Conservation (phyloP, 2,113 vertebrate genomes). For the Gymnarchus niloticus region DNA sequence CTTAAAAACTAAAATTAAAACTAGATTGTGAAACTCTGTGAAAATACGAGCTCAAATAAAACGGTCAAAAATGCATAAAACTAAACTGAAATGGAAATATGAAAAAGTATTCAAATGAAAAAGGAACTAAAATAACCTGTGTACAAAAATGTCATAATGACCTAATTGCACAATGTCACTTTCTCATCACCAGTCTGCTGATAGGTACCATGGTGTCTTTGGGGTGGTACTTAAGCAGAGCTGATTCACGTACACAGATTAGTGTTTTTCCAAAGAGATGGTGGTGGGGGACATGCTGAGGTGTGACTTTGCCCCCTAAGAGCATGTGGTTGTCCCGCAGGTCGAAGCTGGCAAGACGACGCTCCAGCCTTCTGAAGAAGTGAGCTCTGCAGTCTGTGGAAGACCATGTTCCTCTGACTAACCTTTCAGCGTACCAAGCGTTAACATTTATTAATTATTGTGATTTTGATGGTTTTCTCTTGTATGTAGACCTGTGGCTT, state of each 20-base stretch:
- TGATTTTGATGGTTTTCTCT: constrained; percentile 87
- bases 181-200: background rate
- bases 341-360: constrained; percentile 88
- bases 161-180: background rate
- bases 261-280: background rate
- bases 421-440: constrained; percentile 68
- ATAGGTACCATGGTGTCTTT: background rate
- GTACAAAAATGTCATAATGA: background rate
- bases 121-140: too few relatives aligned
- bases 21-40: too few relatives aligned
- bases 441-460: constrained; percentile 82
- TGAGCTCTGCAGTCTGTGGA: constrained; percentile 43
- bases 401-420: constrained; percentile 50
- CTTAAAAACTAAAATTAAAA: too few relatives aligned
- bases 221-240: background rate
- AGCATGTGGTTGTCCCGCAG: constrained; percentile 48
- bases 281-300: background rate
- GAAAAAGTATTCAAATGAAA: too few relatives aligned
- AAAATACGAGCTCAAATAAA: too few relatives aligned
- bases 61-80: too few relatives aligned
- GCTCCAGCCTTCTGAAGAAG: constrained; percentile 76
- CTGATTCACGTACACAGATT: background rate
- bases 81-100: too few relatives aligned
- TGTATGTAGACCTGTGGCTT: constrained; percentile 89
- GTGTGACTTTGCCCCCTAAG: background rate